Evolutionary conservation across 2,797 vertebrate genomes (phyloP).

Genomic region (Phaenicophaeus curvirostris): DNA sequence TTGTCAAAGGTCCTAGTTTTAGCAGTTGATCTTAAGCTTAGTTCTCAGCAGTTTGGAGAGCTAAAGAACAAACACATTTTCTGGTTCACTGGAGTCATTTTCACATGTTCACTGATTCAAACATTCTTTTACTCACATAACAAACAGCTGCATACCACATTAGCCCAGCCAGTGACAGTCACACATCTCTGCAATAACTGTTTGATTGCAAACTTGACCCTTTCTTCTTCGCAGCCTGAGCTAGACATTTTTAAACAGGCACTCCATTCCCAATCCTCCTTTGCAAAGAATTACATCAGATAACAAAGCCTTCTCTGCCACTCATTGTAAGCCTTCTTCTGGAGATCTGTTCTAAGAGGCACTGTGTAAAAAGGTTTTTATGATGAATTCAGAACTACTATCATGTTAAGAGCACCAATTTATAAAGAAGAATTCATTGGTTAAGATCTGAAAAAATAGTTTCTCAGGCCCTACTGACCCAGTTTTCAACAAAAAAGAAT

Average conservation of each 20-base stretch:
- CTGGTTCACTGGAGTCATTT: conserved; percentile 83
- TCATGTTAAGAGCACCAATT: conserved; percentile 89
- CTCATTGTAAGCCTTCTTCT: conserved; percentile 85
- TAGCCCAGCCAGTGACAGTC: conserved; percentile 81
- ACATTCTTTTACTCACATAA: conserved; percentile 84
- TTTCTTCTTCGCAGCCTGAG: conserved; percentile 79
- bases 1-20: conserved; percentile 78
- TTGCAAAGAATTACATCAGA: conserved; percentile 87
- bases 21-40: conserved; percentile 78
- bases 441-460: conserved; percentile 87
- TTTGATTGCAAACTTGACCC: conserved; percentile 85
- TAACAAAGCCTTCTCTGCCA: conserved; percentile 84
- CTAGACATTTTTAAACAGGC: conserved; percentile 82
- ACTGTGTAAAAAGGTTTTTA: conserved; percentile 84
- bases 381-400: conserved; percentile 88
- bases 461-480: conserved; percentile 88
- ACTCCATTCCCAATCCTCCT: conserved; percentile 80
- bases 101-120: conserved; percentile 84
- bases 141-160: conserved; percentile 84
- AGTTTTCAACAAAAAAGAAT: conserved; percentile 87
- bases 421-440: conserved; percentile 86
- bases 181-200: conserved; percentile 83
- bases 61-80: conserved; percentile 85
- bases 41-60: conserved; percentile 82
- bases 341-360: conserved; percentile 82